A percentile compares a stretch with the other conserved stretches of the same genome.
These are phyloP conservation scores for Anneissia japonica DNA, from an alignment of 35 echinoderm and acorn worm species.

Conservation along the genomic window DNA sequence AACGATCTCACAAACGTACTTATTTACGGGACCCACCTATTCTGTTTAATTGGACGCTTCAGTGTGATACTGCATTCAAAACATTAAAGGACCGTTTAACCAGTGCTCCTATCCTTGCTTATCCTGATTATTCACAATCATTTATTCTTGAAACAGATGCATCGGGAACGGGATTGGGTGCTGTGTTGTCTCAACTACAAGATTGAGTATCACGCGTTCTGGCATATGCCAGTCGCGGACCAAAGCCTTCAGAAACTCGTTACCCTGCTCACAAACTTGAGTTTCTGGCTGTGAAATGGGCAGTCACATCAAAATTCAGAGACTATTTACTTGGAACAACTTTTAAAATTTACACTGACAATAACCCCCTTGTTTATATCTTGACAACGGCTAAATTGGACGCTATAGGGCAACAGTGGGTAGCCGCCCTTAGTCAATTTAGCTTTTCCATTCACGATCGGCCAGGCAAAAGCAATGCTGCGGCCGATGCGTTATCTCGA, in stretches of 20 bases:
- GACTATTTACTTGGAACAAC: constrained; percentile 10
- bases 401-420: constrained; percentile 24
- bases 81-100: background rate
- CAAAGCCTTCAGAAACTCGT: background rate
- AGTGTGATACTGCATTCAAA: background rate
- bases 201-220: background rate
- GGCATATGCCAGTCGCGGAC: background rate
- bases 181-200: background rate
- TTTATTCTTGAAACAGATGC: constrained; percentile 6
- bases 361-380: constrained; percentile 34
- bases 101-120: background rate
- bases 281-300: constrained; percentile 26
- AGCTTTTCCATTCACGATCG: constrained; percentile 9
- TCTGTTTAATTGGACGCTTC: background rate
- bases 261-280: background rate
- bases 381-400: constrained; percentile 15
- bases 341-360: constrained; percentile 12
- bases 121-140: constrained; percentile 1
- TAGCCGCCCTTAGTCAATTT: constrained; percentile 13
- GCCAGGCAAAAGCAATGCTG: constrained; percentile 11
- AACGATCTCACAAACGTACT: background rate
- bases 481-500: constrained; percentile 32
- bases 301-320: constrained; percentile 3
- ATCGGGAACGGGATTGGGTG: background rate
- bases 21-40: background rate